Evolutionary conservation across 2,888 invertebrate species (phyloP).

Genomic region (Liopterus haemorrhoidalis): DNA sequence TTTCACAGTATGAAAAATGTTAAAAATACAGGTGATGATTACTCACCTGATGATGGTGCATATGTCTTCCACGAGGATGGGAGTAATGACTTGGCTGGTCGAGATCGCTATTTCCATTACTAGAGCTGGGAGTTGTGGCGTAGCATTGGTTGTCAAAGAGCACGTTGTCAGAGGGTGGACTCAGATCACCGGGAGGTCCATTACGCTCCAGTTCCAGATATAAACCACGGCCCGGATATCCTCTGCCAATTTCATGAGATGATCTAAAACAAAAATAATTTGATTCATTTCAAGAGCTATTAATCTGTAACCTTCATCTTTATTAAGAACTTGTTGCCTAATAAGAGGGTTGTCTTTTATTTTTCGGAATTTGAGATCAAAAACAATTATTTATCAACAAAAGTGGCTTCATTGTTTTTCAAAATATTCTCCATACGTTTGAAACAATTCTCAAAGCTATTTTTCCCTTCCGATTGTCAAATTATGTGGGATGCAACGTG

Average conservation of each 20-base stretch:
- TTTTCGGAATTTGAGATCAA: too few relatives aligned
- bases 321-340: too few relatives aligned
- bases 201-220: conserved; percentile 76
- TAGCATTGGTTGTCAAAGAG: conserved; percentile 94
- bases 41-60: conserved; percentile 56
- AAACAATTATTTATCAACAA: too few relatives aligned
- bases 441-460: too few relatives aligned
- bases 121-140: conserved; percentile 89
- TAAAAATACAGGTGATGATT: too few relatives aligned
- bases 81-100: conserved; percentile 61
- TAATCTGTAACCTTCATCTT: conserved; percentile 47
- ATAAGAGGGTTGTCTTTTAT: too few relatives aligned
- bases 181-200: conserved; percentile 55
- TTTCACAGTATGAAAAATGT: too few relatives aligned
- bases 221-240: conserved; percentile 65
- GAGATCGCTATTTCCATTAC: conserved; percentile 86
- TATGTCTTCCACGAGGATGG: conserved; percentile 52
- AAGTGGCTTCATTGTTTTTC: too few relatives aligned
- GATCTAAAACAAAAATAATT: conserved; percentile 49
- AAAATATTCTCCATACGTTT: too few relatives aligned
- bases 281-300: neutral
- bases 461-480: too few relatives aligned
- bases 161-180: conserved; percentile 88
- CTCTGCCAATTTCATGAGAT: conserved; percentile 65
- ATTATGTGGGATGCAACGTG: too few relatives aligned